Conservation (phyloP, 2,113 vertebrate species). For the Pseudonaja textilis region DNA sequence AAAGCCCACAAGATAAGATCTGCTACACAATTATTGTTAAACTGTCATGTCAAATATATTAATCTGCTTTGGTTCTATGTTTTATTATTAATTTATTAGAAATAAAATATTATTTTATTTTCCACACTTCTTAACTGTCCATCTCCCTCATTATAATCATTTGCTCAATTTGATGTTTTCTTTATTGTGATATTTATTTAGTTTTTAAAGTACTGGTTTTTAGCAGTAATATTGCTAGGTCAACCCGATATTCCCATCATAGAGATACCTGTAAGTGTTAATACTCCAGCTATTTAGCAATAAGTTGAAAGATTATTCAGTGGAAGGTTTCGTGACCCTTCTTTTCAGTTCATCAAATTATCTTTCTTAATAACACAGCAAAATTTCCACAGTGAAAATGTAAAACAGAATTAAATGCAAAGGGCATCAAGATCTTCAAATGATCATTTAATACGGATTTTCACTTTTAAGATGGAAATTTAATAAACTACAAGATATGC, state of each 20-base stretch:
- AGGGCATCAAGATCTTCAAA: constrained; percentile 33
- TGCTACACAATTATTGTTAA: constrained; percentile 11
- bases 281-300: not conserved
- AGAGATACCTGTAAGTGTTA: constrained; percentile 2
- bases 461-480: constrained; percentile 37
- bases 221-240: not conserved
- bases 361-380: constrained; percentile 3
- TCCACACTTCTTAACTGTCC: not conserved
- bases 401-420: constrained; percentile 36
- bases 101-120: constrained; percentile 1
- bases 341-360: constrained; percentile 45
- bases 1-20: constrained; percentile 23
- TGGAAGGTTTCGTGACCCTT: constrained; percentile 9
- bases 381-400: constrained; percentile 45
- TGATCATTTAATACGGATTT: constrained; percentile 52
- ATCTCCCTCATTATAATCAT: constrained; percentile 14
- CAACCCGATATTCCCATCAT: not conserved
- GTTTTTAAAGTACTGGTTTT: constrained; percentile 10
- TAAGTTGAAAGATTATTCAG: not conserved
- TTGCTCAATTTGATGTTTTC: constrained; percentile 32
- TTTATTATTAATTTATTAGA: constrained; percentile 25
- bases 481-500: constrained; percentile 52
- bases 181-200: not conserved
- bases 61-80: not conserved
- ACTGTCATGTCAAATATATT: constrained; percentile 35